Percentiles rank a stretch among this genome's conserved stretches.
Evolutionary conservation across 1,140 invertebrate species (phyloP).

Genomic region (Drosophila leontia): DNA sequence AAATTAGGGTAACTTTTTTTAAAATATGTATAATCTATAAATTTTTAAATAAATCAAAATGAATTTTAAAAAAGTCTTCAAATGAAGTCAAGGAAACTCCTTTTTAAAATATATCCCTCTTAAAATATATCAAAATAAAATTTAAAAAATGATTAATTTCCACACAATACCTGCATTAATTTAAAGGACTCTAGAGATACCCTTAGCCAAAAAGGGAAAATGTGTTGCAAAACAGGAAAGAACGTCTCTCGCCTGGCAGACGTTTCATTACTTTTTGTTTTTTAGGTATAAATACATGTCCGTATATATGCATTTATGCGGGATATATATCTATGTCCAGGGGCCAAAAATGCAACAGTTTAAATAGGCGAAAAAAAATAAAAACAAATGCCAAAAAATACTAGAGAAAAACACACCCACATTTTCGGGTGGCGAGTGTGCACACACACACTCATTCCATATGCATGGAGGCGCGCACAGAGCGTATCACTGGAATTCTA

Average conservation of each 20-base stretch:
- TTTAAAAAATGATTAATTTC: background rate
- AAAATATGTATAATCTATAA: no score
- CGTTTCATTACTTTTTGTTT: background rate
- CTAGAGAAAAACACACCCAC: slow-evolving; percentile 28
- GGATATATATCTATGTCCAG: slow-evolving; percentile 7
- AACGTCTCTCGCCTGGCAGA: slow-evolving; percentile 28
- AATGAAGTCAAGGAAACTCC: no score
- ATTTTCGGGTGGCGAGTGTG: slow-evolving; percentile 2
- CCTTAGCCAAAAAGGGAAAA: slow-evolving; percentile 7
- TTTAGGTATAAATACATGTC: slow-evolving; percentile 15
- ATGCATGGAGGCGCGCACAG: slow-evolving; percentile 68
- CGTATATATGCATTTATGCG: slow-evolving; percentile 3
- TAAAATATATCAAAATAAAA: background rate
- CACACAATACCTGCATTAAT: no score
- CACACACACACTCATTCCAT: slow-evolving; percentile 61
- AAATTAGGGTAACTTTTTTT: no score
- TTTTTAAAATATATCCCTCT: no score
- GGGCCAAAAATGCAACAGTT: slow-evolving; percentile 74
- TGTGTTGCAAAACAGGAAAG: slow-evolving; percentile 13
- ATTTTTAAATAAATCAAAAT: no score
- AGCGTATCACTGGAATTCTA: slow-evolving; percentile 82
- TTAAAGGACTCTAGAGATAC: background rate
- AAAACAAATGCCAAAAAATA: slow-evolving; percentile 50
- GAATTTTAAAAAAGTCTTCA: no score
- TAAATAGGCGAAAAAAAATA: slow-evolving; percentile 56